Percentiles rank a stretch among this genome's conserved stretches.
These are phyloP conservation scores for Aphrophora alni DNA, from an alignment of 2,888 invertebrate species.

Conservation along the genomic window DNA sequence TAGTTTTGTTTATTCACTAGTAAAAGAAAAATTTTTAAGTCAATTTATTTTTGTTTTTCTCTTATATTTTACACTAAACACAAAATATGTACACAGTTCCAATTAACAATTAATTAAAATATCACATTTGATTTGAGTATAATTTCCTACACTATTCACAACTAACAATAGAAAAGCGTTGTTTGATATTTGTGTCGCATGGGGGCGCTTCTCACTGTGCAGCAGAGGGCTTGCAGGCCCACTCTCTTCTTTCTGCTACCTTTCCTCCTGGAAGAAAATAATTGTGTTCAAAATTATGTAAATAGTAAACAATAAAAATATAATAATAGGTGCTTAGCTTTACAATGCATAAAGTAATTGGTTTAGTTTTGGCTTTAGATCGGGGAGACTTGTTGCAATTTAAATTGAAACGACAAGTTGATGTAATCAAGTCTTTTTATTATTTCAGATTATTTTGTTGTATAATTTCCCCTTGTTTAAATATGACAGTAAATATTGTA, in stretches of 20 bases:
- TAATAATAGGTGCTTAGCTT: no score
- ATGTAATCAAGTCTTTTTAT: no score
- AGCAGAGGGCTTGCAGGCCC: background rate
- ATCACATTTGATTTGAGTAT: constrained; percentile 38
- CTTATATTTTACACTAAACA: constrained; percentile 24
- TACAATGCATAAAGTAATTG: no score
- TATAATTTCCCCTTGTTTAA: no score
- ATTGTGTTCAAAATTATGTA: background rate
- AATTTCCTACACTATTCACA: background rate
- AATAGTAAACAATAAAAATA: no score
- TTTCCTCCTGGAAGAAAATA: constrained; percentile 23
- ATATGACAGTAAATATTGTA: no score
- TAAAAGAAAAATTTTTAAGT: background rate
- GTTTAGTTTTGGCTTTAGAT: no score
- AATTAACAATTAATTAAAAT: constrained; percentile 37
- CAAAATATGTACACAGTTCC: constrained; percentile 34
- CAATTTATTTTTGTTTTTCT: background rate
- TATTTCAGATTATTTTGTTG: no score
- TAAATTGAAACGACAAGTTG: no score
- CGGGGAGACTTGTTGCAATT: no score
- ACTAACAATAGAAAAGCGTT: constrained; percentile 21
- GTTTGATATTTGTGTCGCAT: background rate
- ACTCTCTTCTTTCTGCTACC: background rate
- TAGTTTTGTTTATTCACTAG: constrained; percentile 27
- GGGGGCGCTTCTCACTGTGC: background rate